Percentiles rank a stretch among this genome's conserved stretches.
Evolutionary conservation across 1,140 invertebrate genomes (phyloP).

Genomic region (Zaprionus nigranus): DNA sequence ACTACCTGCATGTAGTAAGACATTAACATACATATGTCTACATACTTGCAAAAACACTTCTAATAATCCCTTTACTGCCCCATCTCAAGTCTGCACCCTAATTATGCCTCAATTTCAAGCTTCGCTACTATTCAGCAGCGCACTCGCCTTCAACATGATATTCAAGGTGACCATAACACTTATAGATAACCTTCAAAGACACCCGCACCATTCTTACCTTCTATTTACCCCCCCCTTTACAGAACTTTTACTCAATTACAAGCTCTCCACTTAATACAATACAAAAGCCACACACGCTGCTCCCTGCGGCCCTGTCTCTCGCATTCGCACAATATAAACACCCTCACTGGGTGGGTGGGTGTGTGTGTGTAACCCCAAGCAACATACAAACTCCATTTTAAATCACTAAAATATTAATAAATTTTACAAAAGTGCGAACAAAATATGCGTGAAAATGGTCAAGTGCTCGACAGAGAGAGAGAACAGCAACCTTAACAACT

Average conservation of each 20-base stretch:
- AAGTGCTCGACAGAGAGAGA: slow-evolving; percentile 26
- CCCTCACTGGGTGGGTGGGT: slow-evolving; percentile 9
- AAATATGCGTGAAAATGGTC: slow-evolving; percentile 83
- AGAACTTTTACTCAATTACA: slow-evolving; percentile 58
- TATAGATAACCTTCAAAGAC: neutral
- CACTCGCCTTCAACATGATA: neutral
- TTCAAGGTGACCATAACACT: slow-evolving; percentile 2
- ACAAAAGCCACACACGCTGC: slow-evolving; percentile 24
- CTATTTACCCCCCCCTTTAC: neutral
- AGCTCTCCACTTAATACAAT: slow-evolving; percentile 59
- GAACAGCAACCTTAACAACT: slow-evolving; percentile 74
- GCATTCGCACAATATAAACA: slow-evolving; percentile 28
- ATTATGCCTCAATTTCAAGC: neutral
- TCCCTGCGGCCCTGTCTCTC: slow-evolving; percentile 1
- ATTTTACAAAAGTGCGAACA: slow-evolving; percentile 81
- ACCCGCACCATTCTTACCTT: slow-evolving; percentile 2
- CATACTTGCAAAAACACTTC: neutral
- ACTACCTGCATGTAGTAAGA: too few relatives aligned
- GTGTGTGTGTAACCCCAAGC: slow-evolving; percentile 20
- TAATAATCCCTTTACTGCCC: neutral
- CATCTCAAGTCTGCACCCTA: neutral
- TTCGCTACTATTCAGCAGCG: neutral
- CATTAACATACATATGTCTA: neutral
- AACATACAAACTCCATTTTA: slow-evolving; percentile 80
- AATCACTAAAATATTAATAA: slow-evolving; percentile 84